Evolutionary conservation across 2,888 invertebrate genomes (phyloP).

Genomic region (Tetragonula carbonaria): DNA sequence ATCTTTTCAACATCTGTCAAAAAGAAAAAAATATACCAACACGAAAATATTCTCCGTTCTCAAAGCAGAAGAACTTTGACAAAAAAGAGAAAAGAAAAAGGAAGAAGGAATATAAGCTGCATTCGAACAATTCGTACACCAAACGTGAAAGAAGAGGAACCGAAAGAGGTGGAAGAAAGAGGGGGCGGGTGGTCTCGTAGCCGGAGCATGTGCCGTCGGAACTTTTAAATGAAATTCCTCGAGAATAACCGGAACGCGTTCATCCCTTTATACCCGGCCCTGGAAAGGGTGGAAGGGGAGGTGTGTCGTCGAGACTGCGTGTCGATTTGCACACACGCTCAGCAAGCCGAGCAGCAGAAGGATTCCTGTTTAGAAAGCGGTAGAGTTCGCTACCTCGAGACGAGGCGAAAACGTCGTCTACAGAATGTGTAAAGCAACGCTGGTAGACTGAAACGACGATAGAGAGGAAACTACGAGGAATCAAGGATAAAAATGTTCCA

Average conservation of each 20-base stretch:
- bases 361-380: constrained; percentile 32
- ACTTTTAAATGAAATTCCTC: constrained; percentile 79
- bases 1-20: too few relatives aligned
- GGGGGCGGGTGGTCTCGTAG: constrained; percentile 30
- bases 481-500: not conserved
- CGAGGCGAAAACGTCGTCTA: constrained; percentile 29
- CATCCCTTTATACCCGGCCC: constrained; percentile 21
- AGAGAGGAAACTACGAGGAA: not conserved
- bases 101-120: not conserved
- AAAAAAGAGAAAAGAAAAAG: not conserved
- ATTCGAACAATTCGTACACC: not conserved
- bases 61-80: too few relatives aligned
- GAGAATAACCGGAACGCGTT: constrained; percentile 70
- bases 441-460: not conserved
- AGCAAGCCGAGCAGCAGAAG: not conserved
- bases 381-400: constrained; percentile 19
- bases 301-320: constrained; percentile 26
- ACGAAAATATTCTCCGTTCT: not conserved
- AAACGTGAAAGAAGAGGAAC: constrained; percentile 15
- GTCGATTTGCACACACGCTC: constrained; percentile 37
- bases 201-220: constrained; percentile 44
- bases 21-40: not conserved
- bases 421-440: constrained; percentile 31
- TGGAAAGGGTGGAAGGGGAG: not conserved
- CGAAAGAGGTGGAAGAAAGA: constrained; percentile 5